phyloP scores from a whole-genome alignment of 2,113 vertebrate species.

The Menura novaehollandiae region DNA sequence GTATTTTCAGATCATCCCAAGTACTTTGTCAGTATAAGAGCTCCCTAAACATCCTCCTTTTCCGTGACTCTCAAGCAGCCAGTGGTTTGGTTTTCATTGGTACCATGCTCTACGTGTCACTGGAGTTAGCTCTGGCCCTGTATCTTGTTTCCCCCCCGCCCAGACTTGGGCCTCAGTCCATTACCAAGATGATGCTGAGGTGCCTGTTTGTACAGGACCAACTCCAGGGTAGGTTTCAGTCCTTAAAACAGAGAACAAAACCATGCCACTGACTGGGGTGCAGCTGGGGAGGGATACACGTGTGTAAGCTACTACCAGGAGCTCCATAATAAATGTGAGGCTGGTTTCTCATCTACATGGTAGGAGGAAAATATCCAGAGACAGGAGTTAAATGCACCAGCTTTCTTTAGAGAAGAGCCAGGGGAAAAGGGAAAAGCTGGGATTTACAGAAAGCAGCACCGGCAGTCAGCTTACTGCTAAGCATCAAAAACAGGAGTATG shows the following conservation, averaged over 20 bases:
- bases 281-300: neutral
- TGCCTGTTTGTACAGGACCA: neutral
- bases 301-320: neutral
- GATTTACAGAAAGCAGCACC: neutral
- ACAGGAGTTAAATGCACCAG: rapidly evolving
- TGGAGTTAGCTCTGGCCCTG: neutral
- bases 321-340: neutral
- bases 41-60: neutral
- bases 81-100: neutral
- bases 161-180: neutral
- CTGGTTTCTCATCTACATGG: neutral
- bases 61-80: neutral
- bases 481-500: neutral
- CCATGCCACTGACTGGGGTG: neutral
- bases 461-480: neutral
- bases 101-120: neutral
- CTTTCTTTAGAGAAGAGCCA: neutral
- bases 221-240: neutral
- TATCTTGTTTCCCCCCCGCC: neutral
- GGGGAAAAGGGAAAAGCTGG: neutral
- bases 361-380: neutral
- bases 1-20: neutral
- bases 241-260: neutral
- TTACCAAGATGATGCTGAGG: neutral
- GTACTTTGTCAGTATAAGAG: neutral